These are phyloP conservation scores for Protosalanx chinensis DNA, from an alignment of 2,797 vertebrate genomes.

Conservation along the genomic window DNA sequence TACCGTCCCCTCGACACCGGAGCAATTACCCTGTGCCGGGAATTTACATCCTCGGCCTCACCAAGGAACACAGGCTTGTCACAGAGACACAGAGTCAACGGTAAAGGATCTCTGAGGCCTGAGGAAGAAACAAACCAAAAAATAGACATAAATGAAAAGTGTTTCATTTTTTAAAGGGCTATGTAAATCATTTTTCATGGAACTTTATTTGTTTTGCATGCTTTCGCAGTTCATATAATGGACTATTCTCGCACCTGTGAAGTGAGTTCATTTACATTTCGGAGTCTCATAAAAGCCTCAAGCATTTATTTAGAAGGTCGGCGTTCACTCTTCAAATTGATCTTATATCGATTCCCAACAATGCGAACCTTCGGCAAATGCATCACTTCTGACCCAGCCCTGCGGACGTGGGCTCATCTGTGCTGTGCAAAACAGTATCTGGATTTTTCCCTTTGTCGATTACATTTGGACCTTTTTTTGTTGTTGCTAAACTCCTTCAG, in stretches of 20 bases:
- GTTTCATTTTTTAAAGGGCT: constrained; percentile 31
- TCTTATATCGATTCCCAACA: neutral
- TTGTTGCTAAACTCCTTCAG: neutral
- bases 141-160: constrained; percentile 15
- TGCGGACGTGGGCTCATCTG: constrained; percentile 13
- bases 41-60: constrained; percentile 55
- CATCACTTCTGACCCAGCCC: neutral
- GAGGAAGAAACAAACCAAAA: constrained; percentile 24
- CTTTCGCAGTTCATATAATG: no score
- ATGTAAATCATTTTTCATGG: neutral
- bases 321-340: neutral
- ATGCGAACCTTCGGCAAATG: neutral
- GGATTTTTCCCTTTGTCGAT: constrained; percentile 12
- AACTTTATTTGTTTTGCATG: no score
- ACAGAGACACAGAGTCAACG: constrained; percentile 37
- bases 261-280: neutral
- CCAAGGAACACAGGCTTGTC: constrained; percentile 40
- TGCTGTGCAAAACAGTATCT: neutral
- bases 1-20: constrained; percentile 53
- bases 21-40: constrained; percentile 67
- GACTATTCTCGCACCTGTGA: neutral
- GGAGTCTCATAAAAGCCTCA: neutral
- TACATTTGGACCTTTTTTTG: constrained; percentile 9
- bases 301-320: no score
- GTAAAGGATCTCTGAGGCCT: constrained; percentile 31